A percentile compares a stretch with the other conserved stretches of the same genome.
Conservation (phyloP, 1,140 invertebrate genomes). For the Diabrotica virgifera region DNA sequence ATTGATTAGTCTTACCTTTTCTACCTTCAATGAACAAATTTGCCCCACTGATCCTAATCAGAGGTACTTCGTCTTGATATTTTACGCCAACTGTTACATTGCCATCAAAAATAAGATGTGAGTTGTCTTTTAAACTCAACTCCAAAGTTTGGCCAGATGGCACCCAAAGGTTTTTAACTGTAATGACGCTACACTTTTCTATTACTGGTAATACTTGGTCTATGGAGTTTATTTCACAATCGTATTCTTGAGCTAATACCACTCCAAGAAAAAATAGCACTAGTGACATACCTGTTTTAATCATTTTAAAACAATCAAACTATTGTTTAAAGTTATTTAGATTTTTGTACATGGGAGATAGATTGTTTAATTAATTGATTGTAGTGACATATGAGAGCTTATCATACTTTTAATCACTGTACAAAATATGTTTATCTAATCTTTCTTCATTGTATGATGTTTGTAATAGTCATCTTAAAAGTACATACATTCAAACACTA, state of each 20-base stretch:
- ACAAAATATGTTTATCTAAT: too few relatives aligned
- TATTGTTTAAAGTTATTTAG: too few relatives aligned
- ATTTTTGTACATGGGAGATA: too few relatives aligned
- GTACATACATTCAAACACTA: too few relatives aligned
- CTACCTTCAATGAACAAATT: background rate
- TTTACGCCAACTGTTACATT: background rate
- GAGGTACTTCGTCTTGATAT: background rate
- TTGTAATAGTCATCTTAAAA: too few relatives aligned
- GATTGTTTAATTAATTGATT: too few relatives aligned
- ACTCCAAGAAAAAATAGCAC: background rate
- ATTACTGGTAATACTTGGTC: background rate
- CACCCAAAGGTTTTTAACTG: background rate
- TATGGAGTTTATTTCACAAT: background rate
- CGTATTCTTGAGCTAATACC: background rate
- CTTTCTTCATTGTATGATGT: too few relatives aligned
- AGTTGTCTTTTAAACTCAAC: background rate
- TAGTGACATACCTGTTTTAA: too few relatives aligned
- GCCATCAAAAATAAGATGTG: background rate
- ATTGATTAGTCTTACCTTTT: background rate
- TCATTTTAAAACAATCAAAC: too few relatives aligned
- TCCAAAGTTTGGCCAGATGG: background rate
- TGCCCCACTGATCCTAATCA: background rate
- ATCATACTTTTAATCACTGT: too few relatives aligned
- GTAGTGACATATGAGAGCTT: too few relatives aligned
- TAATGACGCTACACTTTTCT: background rate